Evolutionary conservation across 2,113 vertebrate species (phyloP).

Genomic region (Serinus canaria): DNA sequence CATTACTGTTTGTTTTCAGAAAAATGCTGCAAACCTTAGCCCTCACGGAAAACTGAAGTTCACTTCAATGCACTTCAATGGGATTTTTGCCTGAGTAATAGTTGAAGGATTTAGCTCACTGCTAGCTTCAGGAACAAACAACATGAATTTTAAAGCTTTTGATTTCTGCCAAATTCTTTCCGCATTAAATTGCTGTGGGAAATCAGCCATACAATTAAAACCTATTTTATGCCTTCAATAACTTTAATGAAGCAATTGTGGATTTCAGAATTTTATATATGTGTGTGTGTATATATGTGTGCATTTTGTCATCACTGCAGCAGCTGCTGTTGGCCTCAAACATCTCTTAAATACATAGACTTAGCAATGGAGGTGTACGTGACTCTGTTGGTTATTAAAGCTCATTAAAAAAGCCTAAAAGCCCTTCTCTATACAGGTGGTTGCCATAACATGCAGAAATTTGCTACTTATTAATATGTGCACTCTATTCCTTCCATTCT

Average conservation of each 20-base stretch:
- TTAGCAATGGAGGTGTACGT: not conserved
- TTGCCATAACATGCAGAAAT: not conserved
- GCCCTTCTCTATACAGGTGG: not conserved
- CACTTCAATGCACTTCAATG: not conserved
- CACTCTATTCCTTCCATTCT: not conserved
- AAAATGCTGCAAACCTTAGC: slow-evolving; percentile 24
- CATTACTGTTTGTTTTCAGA: not conserved
- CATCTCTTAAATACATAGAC: not conserved
- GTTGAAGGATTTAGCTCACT: slow-evolving; percentile 14
- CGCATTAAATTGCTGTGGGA: slow-evolving; percentile 52
- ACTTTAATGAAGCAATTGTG: slow-evolving; percentile 46
- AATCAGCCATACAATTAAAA: slow-evolving; percentile 60
- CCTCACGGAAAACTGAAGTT: slow-evolving; percentile 16
- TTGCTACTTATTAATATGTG: not conserved
- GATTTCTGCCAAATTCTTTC: slow-evolving; percentile 59
- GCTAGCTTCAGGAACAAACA: slow-evolving; percentile 55
- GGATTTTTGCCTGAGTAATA: slow-evolving; percentile 22
- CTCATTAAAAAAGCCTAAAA: not conserved
- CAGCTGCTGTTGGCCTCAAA: slow-evolving; percentile 20
- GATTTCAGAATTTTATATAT: slow-evolving; percentile 32
- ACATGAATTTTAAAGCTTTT: slow-evolving; percentile 61
- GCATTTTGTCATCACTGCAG: not conserved
- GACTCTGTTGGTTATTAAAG: not conserved
- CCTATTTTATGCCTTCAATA: slow-evolving; percentile 40
- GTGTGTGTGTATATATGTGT: not conserved